phyloP scores from a whole-genome alignment of 2,888 invertebrate genomes.

The Scotopteryx bipunctaria region DNA sequence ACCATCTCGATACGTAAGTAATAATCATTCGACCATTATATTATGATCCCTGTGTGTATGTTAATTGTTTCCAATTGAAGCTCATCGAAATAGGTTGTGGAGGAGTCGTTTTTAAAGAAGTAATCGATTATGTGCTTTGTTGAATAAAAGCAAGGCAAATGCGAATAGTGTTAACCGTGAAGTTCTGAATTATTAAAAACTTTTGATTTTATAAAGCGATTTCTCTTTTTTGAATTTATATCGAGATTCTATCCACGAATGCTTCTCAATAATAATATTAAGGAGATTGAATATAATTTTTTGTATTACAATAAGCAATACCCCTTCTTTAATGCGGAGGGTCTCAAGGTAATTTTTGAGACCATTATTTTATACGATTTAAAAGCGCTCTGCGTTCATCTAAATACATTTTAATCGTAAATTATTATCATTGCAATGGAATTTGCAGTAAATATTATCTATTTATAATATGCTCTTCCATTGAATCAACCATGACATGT shows the following conservation, averaged over 20 bases:
- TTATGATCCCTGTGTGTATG: conserved; percentile 7
- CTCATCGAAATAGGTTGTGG: conserved; percentile 39
- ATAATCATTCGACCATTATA: conserved; percentile 7
- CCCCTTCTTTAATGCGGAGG: neutral
- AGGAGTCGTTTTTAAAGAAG: conserved; percentile 37
- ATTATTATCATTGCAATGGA: conserved; percentile 9
- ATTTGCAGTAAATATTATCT: conserved; percentile 20
- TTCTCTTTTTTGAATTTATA: too few relatives aligned
- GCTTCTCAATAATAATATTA: too few relatives aligned
- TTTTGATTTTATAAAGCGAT: conserved; percentile 1
- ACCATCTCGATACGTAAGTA: conserved; percentile 10
- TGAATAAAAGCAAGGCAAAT: too few relatives aligned
- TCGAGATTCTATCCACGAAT: too few relatives aligned
- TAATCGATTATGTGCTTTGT: conserved; percentile 38
- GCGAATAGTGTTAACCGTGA: too few relatives aligned
- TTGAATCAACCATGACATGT: conserved; percentile 31
- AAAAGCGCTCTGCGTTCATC: neutral
- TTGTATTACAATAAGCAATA: too few relatives aligned
- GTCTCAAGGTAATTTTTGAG: neutral
- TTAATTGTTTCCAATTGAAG: conserved; percentile 33
- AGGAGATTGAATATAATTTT: too few relatives aligned
- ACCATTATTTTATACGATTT: conserved; percentile 7
- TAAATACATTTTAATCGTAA: conserved; percentile 21
- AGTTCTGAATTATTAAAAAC: neutral
- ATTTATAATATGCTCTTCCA: conserved; percentile 23